Percentiles rank a stretch among this genome's conserved stretches.
These are phyloP conservation scores for Falco columbarius DNA, from an alignment of 2,797 vertebrate genomes.

Conservation along the genomic window DNA sequence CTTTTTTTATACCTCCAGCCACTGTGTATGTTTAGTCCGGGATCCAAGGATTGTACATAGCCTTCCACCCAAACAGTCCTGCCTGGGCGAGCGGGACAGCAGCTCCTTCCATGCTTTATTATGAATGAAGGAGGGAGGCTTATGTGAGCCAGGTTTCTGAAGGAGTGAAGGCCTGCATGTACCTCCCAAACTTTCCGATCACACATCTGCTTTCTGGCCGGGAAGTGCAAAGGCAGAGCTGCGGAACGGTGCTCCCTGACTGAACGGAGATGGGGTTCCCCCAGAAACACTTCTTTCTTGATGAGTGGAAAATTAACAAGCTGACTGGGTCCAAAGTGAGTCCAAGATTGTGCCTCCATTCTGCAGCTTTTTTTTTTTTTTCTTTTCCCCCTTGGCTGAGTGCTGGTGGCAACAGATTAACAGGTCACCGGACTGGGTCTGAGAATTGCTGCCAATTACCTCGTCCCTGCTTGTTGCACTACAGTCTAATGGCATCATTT, in stretches of 20 bases:
- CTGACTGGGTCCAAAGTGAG: not conserved
- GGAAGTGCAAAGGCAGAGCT: not conserved
- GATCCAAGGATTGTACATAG: not conserved
- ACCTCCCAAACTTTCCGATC: not conserved
- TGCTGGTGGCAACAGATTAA: constrained; percentile 25
- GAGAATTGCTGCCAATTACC: constrained; percentile 38
- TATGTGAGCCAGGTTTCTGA: not conserved
- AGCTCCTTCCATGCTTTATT: not conserved
- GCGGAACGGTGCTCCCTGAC: not conserved
- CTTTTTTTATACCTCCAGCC: not conserved
- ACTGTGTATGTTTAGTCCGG: not conserved
- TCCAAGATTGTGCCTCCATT: not conserved
- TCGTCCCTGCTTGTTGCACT: not conserved
- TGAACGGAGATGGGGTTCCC: not conserved
- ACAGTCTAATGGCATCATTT: constrained; percentile 8
- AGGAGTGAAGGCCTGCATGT: not conserved
- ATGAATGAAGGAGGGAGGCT: not conserved
- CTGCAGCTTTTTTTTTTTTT: not conserved
- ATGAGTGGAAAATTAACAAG: not conserved
- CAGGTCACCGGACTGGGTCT: constrained; percentile 29
- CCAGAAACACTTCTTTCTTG: not conserved
- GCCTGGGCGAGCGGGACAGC: not conserved
- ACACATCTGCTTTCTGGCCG: not conserved
- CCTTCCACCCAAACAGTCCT: not conserved
- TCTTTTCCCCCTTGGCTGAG: not conserved